These are phyloP conservation scores for Xenopus tropicalis DNA, from an alignment of 2,113 vertebrate species.

Conservation along the genomic window DNA sequence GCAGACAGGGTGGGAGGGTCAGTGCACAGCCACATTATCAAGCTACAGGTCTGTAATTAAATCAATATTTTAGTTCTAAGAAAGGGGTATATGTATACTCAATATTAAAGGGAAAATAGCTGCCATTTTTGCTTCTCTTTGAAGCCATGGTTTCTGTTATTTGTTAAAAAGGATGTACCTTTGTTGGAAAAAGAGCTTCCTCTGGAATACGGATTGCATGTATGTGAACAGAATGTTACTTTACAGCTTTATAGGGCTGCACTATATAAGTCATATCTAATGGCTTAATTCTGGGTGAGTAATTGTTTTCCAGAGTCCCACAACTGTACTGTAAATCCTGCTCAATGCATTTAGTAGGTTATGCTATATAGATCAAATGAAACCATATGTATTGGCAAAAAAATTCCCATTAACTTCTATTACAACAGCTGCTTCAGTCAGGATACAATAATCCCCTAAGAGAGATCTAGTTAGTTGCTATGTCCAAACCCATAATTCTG, in stretches of 20 bases:
- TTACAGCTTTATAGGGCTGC: too few species aligned
- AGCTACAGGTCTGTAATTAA: conserved; percentile 39
- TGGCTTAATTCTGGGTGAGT: neutral
- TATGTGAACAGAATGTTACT: neutral
- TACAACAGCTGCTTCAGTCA: neutral
- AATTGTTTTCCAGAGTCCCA: neutral
- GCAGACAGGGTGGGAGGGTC: conserved; percentile 18
- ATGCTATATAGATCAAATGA: neutral
- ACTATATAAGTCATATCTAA: too few species aligned
- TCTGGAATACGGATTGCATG: neutral
- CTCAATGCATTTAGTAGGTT: neutral
- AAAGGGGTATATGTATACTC: conserved; percentile 15
- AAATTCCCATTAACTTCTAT: neutral
- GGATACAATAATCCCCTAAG: conserved; percentile 1
- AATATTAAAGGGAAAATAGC: conserved; percentile 41
- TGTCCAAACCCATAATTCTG: conserved; percentile 1
- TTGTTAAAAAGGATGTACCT: conserved; percentile 18
- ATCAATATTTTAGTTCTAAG: conserved; percentile 33
- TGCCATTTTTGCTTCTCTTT: conserved; percentile 32
- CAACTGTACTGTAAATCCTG: neutral
- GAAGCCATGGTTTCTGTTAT: conserved; percentile 35
- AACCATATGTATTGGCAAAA: neutral
- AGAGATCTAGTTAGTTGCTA: neutral
- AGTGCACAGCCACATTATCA: conserved; percentile 26
- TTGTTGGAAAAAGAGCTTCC: neutral